Conservation (phyloP, 2,888 invertebrate genomes). For the Prionchulus punctatus region DNA sequence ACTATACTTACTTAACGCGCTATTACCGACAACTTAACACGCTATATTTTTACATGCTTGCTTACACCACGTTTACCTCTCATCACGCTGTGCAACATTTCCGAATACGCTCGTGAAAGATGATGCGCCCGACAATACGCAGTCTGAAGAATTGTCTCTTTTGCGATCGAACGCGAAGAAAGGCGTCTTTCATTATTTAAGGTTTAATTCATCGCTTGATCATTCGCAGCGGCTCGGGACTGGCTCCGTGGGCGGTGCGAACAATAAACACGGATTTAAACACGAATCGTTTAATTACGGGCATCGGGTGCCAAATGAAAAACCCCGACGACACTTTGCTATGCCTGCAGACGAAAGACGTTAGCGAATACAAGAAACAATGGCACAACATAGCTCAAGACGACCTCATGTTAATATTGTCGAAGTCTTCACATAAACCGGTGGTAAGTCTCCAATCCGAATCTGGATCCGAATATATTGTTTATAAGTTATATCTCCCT, state of each 20-base stretch:
- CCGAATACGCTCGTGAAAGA: too few relatives aligned
- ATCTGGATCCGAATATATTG: too few relatives aligned
- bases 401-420: not conserved
- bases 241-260: slow-evolving; percentile 15
- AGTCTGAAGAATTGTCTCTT: too few relatives aligned
- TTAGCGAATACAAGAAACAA: not conserved
- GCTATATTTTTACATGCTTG: too few relatives aligned
- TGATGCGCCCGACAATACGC: too few relatives aligned
- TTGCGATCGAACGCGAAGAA: too few relatives aligned
- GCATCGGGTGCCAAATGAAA: slow-evolving; percentile 7
- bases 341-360: not conserved
- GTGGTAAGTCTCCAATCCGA: not conserved
- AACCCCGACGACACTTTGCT: not conserved
- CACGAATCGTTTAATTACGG: slow-evolving; percentile 7
- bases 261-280: slow-evolving; percentile 14
- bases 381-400: slow-evolving; percentile 4
- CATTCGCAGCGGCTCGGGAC: slow-evolving; percentile 12
- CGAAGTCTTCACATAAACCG: not conserved
- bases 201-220: slow-evolving; percentile 13
- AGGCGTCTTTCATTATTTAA: too few relatives aligned
- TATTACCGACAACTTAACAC: too few relatives aligned
- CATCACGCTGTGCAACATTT: too few relatives aligned
- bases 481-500: too few relatives aligned
- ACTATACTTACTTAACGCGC: too few relatives aligned
- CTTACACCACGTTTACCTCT: too few relatives aligned